phyloP scores from a whole-genome alignment of 2,797 vertebrate genomes.

The Picus viridis region DNA sequence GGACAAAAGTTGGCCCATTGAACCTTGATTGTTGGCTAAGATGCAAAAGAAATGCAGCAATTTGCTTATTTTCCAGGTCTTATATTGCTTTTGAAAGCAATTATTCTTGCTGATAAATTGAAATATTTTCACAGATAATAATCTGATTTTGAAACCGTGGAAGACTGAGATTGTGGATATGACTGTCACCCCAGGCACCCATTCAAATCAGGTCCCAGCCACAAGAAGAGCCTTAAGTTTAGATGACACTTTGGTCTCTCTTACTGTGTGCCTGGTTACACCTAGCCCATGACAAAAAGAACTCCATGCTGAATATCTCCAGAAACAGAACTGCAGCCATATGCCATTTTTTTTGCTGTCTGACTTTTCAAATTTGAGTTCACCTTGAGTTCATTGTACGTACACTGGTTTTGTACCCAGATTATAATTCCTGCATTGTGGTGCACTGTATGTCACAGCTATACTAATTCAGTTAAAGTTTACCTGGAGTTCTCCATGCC shows the following conservation, averaged over 20 bases:
- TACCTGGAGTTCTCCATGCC: not conserved
- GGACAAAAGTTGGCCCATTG: not conserved
- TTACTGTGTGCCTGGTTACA: accelerated
- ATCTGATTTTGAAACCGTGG: not conserved
- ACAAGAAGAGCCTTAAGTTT: not conserved
- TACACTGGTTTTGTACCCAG: not conserved
- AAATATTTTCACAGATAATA: not conserved
- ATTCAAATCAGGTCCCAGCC: not conserved
- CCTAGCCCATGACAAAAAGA: not conserved
- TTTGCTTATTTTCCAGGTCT: accelerated
- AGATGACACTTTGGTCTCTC: not conserved
- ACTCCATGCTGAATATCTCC: not conserved
- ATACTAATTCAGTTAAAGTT: accelerated
- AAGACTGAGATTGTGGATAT: not conserved
- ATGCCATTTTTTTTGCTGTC: accelerated
- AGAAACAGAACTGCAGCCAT: not conserved
- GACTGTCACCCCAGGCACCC: no score
- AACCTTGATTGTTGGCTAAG: not conserved
- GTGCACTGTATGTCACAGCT: not conserved
- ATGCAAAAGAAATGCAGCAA: not conserved
- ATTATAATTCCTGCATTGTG: accelerated
- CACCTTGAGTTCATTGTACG: accelerated
- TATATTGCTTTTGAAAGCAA: not conserved
- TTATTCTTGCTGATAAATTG: not conserved
- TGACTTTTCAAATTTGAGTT: not conserved